These are phyloP conservation scores for Gymnothorax javanicus DNA, from an alignment of 2,797 vertebrate genomes.

Conservation along the genomic window DNA sequence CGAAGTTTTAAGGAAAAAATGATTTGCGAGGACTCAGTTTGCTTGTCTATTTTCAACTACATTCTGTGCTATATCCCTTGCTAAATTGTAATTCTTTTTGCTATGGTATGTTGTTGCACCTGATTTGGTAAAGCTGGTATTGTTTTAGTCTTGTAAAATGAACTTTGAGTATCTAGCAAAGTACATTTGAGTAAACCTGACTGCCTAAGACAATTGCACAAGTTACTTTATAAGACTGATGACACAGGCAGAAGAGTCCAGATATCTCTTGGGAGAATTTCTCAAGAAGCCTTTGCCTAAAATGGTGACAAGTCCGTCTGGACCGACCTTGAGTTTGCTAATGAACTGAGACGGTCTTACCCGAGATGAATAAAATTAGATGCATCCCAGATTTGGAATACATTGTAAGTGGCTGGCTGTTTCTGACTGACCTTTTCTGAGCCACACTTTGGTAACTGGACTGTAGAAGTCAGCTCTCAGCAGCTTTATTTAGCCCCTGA, in stretches of 20 bases:
- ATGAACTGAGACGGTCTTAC: slow-evolving; percentile 1
- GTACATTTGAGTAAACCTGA: not conserved
- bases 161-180: not conserved
- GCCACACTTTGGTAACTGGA: not conserved
- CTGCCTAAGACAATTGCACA: not conserved
- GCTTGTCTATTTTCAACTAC: not conserved
- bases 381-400: slow-evolving; percentile 12
- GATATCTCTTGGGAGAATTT: not conserved
- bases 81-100: not conserved
- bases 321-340: slow-evolving; percentile 5
- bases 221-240: not conserved
- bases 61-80: not conserved
- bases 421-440: not conserved
- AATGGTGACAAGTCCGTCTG: not conserved
- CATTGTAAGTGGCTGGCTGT: not conserved
- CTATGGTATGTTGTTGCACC: not conserved
- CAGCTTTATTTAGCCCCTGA: not conserved
- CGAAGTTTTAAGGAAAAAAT: not conserved
- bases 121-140: not conserved
- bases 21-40: not conserved
- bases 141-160: not conserved
- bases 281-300: slow-evolving; percentile 4
- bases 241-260: not conserved
- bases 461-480: not conserved
- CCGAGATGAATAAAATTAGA: slow-evolving; percentile 23